Percentiles rank a stretch among this genome's conserved stretches.
Conservation (phyloP, 2,113 vertebrate species). For the Haemorhous mexicanus region DNA sequence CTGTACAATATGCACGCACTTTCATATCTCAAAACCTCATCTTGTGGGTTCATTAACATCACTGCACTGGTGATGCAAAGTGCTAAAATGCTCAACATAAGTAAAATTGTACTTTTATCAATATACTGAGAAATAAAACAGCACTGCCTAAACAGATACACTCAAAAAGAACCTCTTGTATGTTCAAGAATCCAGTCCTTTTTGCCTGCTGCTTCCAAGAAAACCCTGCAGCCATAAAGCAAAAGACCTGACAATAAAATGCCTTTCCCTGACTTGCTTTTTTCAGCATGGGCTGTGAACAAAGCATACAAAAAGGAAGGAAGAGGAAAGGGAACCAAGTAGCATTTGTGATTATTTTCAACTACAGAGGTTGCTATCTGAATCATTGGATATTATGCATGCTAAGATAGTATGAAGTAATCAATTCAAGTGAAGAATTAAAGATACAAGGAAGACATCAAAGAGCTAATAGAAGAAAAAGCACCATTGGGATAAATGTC, state of each 20-base stretch:
- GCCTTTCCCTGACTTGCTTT: not conserved
- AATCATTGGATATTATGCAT: not conserved
- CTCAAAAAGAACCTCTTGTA: not conserved
- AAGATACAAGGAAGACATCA: not conserved
- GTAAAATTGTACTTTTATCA: not conserved
- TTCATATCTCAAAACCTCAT: not conserved
- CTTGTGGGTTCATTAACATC: not conserved
- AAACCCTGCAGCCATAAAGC: not conserved
- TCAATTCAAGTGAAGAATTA: not conserved
- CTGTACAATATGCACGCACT: not conserved
- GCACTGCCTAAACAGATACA: not conserved
- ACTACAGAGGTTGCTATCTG: not conserved
- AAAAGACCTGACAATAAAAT: not conserved
- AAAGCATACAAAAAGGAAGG: not conserved
- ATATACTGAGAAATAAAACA: not conserved
- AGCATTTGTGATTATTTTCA: not conserved
- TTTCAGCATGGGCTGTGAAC: not conserved
- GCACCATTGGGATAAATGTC: not conserved
- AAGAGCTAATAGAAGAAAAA: not conserved
- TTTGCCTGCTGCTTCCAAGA: not conserved
- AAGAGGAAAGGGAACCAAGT: not conserved
- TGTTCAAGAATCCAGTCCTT: not conserved
- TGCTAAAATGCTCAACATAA: not conserved
- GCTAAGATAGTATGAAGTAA: not conserved
- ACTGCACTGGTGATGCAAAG: rapidly evolving